phyloP scores from a whole-genome alignment of 2,797 vertebrate species.

The Coccyzus lansbergi region DNA sequence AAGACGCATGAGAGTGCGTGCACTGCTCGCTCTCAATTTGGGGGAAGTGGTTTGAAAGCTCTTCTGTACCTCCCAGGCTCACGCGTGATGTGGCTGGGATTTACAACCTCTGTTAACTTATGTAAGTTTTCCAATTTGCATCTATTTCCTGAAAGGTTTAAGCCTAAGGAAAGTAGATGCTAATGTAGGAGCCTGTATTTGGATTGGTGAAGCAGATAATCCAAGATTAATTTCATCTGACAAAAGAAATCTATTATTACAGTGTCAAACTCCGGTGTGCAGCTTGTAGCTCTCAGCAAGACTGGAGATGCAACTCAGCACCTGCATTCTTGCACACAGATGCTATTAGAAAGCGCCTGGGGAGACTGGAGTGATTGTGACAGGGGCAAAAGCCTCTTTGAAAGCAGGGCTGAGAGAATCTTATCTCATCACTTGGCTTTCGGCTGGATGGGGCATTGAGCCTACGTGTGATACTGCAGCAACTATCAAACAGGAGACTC shows the following conservation, averaged over 20 bases:
- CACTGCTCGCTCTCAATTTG: constrained; percentile 38
- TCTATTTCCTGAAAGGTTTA: constrained; percentile 65
- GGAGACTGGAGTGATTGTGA: neutral
- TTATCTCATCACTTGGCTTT: neutral
- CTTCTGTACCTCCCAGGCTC: constrained; percentile 33
- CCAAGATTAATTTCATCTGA: constrained; percentile 75
- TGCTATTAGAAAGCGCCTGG: neutral
- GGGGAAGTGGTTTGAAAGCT: constrained; percentile 40
- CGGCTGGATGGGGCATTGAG: neutral
- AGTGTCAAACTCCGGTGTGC: constrained; percentile 38
- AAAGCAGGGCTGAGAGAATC: neutral
- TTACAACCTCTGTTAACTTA: constrained; percentile 45
- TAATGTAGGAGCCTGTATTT: constrained; percentile 56
- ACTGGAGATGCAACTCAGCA: constrained; percentile 9
- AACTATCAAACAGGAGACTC: neutral
- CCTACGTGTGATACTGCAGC: neutral
- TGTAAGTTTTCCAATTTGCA: constrained; percentile 63
- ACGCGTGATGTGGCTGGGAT: constrained; percentile 14
- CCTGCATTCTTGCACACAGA: neutral
- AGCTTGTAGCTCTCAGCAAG: constrained; percentile 34
- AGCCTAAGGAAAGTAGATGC: constrained; percentile 66
- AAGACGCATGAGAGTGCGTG: neutral
- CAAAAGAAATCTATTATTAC: constrained; percentile 68
- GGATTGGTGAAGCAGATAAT: constrained; percentile 76
- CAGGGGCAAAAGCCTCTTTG: neutral